A percentile compares a stretch with the other conserved stretches of the same genome.
These are phyloP conservation scores for Dasysyrphus albostriatus DNA, from an alignment of 2,888 invertebrate species.

Conservation along the genomic window DNA sequence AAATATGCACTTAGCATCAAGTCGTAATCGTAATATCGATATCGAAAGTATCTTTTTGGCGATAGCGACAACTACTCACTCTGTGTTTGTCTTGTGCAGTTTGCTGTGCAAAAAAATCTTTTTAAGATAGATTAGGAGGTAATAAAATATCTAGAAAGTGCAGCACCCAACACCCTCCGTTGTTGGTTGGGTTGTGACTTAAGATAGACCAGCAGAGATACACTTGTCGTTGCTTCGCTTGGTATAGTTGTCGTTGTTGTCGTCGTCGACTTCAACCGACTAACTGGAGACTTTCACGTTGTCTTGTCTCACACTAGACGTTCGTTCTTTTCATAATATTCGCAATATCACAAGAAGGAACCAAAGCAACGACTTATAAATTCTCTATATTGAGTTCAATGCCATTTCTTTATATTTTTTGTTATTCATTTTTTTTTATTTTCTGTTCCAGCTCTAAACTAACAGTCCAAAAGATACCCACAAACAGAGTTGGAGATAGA, in stretches of 20 bases:
- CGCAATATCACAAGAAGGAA: slow-evolving; percentile 58
- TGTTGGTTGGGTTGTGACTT: neutral
- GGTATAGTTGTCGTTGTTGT: neutral
- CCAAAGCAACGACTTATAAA: slow-evolving; percentile 65
- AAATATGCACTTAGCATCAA: slow-evolving; percentile 20
- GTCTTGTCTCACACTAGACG: neutral
- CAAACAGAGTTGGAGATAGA: slow-evolving; percentile 47
- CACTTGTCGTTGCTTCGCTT: slow-evolving; percentile 47
- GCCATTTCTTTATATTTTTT: slow-evolving; percentile 64
- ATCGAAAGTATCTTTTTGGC: slow-evolving; percentile 50
- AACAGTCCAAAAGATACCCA: slow-evolving; percentile 39
- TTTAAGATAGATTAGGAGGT: slow-evolving; percentile 59
- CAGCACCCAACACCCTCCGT: slow-evolving; percentile 53
- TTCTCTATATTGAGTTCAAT: slow-evolving; percentile 74
- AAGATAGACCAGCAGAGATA: neutral
- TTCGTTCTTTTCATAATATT: slow-evolving; percentile 18
- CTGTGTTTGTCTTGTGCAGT: neutral
- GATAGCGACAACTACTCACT: slow-evolving; percentile 17
- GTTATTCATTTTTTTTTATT: slow-evolving; percentile 2
- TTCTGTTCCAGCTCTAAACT: slow-evolving; percentile 29
- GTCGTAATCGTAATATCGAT: slow-evolving; percentile 61
- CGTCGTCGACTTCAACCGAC: slow-evolving; percentile 22
- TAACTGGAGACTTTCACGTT: slow-evolving; percentile 59
- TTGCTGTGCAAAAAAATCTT: slow-evolving; percentile 26
- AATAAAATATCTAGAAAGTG: slow-evolving; percentile 60